phyloP scores from a whole-genome alignment of 2,797 vertebrate genomes.

The Triplophysa bombifrons region DNA sequence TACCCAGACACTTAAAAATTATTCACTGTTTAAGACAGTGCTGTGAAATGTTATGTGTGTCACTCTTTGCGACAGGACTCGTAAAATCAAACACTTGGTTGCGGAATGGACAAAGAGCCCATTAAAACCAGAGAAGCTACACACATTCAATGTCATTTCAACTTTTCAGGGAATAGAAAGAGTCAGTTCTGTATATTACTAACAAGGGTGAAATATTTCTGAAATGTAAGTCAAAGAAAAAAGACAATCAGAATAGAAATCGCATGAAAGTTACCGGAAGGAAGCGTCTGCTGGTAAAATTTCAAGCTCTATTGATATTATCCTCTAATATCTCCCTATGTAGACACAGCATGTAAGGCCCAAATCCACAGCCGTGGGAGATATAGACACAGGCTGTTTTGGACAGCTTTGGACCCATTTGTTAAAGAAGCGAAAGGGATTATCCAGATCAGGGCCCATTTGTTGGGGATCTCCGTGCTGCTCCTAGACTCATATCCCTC shows the following conservation, averaged over 20 bases:
- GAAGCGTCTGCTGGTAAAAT: conserved; percentile 2
- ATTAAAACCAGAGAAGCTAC: conserved; percentile 13
- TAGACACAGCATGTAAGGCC: conserved; percentile 28
- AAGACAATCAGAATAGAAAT: neutral
- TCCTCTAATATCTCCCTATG: conserved; percentile 12
- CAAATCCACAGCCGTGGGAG: conserved; percentile 37
- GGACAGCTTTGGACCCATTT: conserved; percentile 57
- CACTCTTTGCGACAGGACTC: neutral
- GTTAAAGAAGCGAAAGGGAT: conserved; percentile 51
- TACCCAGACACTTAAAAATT: neutral
- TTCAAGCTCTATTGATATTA: neutral
- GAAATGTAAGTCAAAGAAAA: conserved; percentile 4
- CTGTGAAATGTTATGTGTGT: neutral
- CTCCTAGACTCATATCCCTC: conserved; percentile 27
- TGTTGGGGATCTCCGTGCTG: conserved; percentile 45
- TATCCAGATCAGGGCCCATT: conserved; percentile 57
- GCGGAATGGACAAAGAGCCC: neutral
- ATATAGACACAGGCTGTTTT: conserved; percentile 34
- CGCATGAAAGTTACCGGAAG: neutral
- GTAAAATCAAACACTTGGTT: conserved; percentile 4
- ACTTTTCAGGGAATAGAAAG: neutral
- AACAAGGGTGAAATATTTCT: neutral
- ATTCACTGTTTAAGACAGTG: neutral
- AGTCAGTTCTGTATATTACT: neutral
- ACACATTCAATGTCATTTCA: conserved; percentile 3